Evolutionary conservation across 1,140 invertebrate genomes (phyloP).

Genomic region (Tenebrio molitor): DNA sequence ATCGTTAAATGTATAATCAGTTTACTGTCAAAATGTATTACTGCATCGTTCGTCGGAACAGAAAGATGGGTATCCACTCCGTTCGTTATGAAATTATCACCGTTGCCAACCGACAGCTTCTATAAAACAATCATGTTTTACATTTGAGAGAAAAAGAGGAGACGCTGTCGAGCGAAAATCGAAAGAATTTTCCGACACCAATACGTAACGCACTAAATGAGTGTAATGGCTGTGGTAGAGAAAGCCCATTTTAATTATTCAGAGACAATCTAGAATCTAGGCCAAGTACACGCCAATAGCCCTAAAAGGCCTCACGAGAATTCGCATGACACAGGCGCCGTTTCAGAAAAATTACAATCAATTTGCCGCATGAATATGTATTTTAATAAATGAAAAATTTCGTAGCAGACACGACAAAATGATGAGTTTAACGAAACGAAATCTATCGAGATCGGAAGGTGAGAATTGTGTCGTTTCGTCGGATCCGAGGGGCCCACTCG

Average conservation of each 20-base stretch:
- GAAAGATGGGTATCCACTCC: background rate
- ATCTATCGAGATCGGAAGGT: no score
- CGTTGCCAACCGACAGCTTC: background rate
- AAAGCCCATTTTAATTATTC: conserved; percentile 44
- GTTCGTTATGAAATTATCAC: conserved; percentile 15
- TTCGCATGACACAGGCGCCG: conserved; percentile 22
- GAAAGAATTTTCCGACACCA: conserved; percentile 28
- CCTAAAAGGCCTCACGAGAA: conserved; percentile 28
- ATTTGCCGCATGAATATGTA: background rate
- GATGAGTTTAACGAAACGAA: no score
- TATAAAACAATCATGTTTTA: conserved; percentile 14
- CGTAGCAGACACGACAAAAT: no score
- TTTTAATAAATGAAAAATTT: no score
- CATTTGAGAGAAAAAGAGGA: no score
- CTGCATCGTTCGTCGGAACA: background rate
- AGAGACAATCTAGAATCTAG: conserved; percentile 38
- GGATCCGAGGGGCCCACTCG: no score
- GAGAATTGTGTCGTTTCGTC: no score
- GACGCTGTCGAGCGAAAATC: no score
- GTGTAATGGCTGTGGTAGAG: background rate
- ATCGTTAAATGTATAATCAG: conserved; percentile 40
- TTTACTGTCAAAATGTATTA: conserved; percentile 34
- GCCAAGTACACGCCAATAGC: conserved; percentile 35
- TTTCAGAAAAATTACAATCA: conserved; percentile 23
- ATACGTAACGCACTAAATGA: no score